A percentile compares a stretch with the other conserved stretches of the same genome.
Evolutionary conservation across 2,888 invertebrate species (phyloP).

Genomic region (Amphimallon solstitiale): DNA sequence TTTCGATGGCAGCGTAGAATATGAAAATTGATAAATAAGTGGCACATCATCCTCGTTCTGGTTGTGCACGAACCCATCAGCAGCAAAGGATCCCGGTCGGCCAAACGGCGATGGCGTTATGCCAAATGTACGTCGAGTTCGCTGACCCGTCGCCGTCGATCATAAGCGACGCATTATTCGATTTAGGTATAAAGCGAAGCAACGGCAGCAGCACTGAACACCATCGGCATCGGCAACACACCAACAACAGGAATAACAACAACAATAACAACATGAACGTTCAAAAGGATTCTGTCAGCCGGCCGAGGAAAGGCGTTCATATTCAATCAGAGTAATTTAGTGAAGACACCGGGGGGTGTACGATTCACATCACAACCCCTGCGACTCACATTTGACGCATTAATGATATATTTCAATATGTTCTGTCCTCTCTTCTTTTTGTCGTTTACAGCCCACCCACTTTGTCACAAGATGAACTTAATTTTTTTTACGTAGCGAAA

Average conservation of each 20-base stretch:
- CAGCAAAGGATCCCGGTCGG: conserved; percentile 41
- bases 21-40: conserved; percentile 9
- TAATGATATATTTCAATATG: conserved; percentile 35
- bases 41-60: conserved; percentile 3
- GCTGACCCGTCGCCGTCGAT: conserved; percentile 37
- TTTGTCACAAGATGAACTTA: not conserved
- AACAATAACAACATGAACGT: conserved; percentile 1
- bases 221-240: not conserved
- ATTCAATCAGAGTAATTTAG: conserved; percentile 41
- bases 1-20: not conserved
- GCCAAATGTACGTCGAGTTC: conserved; percentile 40
- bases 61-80: not conserved
- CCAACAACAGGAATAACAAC: not conserved
- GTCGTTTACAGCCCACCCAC: conserved; percentile 10
- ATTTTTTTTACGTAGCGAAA: not conserved
- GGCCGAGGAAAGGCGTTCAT: conserved; percentile 23
- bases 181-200: not conserved
- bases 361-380: conserved; percentile 35
- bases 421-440: not conserved
- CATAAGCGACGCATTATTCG: conserved; percentile 21
- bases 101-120: conserved; percentile 42
- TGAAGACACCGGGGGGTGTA: conserved; percentile 37
- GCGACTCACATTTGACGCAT: conserved; percentile 39
- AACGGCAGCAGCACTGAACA: not conserved
- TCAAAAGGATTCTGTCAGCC: conserved; percentile 26